phyloP scores from a whole-genome alignment of 2,797 vertebrate species.

The Nasua narica region DNA sequence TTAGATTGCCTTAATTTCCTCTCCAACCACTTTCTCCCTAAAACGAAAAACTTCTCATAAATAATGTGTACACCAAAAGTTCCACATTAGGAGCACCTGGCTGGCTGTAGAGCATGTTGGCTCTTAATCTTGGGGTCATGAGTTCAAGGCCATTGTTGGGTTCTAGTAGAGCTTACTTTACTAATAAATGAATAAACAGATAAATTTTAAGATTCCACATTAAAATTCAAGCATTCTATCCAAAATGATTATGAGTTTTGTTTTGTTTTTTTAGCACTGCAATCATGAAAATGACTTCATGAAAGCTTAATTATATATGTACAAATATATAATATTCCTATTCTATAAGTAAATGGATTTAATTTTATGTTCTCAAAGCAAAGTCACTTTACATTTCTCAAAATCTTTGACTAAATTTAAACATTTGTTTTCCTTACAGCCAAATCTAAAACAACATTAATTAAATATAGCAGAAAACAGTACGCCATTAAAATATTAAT shows the following conservation, averaged over 20 bases:
- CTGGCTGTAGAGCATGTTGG: not conserved
- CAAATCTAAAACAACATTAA: constrained; percentile 9
- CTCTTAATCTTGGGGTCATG: not conserved
- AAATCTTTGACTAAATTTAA: constrained; percentile 1
- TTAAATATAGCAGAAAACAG: constrained; percentile 14
- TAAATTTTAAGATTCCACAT: not conserved
- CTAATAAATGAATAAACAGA: not conserved
- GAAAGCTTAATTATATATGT: not conserved
- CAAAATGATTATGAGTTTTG: not conserved
- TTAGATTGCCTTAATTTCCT: not conserved
- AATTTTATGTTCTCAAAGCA: constrained; percentile 47
- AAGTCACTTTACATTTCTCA: constrained; percentile 27
- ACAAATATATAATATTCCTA: not conserved
- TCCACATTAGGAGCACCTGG: not conserved
- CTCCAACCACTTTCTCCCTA: not conserved
- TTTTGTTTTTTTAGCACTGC: constrained; percentile 10
- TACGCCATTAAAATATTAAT: constrained; percentile 6
- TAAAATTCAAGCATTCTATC: not conserved
- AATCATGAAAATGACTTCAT: constrained; percentile 16
- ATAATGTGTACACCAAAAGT: not conserved
- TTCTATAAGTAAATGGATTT: not conserved
- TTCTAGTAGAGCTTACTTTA: not conserved
- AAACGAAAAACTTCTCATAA: not conserved
- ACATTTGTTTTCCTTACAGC: not conserved
- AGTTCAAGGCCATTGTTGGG: not conserved